Evolutionary conservation across 2,888 invertebrate genomes (phyloP).

Genomic region (Torymus texanus): DNA sequence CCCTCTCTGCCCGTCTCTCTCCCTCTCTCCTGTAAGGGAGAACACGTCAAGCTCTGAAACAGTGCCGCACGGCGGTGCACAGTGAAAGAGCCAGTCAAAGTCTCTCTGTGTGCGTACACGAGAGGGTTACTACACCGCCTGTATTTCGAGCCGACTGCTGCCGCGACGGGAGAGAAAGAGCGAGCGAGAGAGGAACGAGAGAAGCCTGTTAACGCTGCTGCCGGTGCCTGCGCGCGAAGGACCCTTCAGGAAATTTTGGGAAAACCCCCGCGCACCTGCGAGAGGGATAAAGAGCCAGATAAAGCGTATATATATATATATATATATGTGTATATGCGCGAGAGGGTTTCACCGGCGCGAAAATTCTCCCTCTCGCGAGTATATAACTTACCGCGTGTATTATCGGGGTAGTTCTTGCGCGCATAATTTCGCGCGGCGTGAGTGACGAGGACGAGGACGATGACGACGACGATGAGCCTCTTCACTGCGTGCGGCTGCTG

Average conservation of each 20-base stretch:
- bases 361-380: slow-evolving; percentile 32
- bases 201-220: slow-evolving; percentile 44
- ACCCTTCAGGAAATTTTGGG: slow-evolving; percentile 46
- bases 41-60: slow-evolving; percentile 18
- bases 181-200: slow-evolving; percentile 1
- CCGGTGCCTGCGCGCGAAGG: slow-evolving; percentile 24
- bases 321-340: not conserved
- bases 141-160: slow-evolving; percentile 13
- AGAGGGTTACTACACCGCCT: not conserved
- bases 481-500: too few relatives aligned
- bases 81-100: slow-evolving; percentile 36
- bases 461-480: not conserved
- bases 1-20: not conserved
- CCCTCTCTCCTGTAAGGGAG: slow-evolving; percentile 16
- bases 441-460: not conserved
- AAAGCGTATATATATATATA: slow-evolving; percentile 38
- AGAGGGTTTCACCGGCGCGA: not conserved
- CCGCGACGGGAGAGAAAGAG: too few relatives aligned
- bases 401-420: slow-evolving; percentile 45
- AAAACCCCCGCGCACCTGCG: slow-evolving; percentile 35
- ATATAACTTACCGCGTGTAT: slow-evolving; percentile 42
- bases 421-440: slow-evolving; percentile 33
- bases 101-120: not conserved
- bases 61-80: slow-evolving; percentile 8
- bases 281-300: slow-evolving; percentile 61